Conservation (phyloP, 2,888 invertebrate genomes). For the Catocala sponsa region DNA sequence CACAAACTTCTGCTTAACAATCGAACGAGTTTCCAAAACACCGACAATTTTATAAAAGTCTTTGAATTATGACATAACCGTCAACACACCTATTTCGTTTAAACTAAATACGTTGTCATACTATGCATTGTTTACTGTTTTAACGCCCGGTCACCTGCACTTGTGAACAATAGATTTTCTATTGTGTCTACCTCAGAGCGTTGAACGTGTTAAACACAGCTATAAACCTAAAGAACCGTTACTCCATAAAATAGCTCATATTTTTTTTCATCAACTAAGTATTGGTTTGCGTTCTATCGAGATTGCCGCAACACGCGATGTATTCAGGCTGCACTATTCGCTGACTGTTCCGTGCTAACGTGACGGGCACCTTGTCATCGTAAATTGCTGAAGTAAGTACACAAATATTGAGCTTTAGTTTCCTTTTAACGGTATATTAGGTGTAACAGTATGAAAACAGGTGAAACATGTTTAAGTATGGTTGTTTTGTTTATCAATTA, state of each 20-base stretch:
- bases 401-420: conserved; percentile 7
- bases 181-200: too few species aligned
- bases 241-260: not conserved
- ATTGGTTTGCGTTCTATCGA: conserved; percentile 8
- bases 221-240: not conserved
- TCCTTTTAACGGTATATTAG: not conserved
- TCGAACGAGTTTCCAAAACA: too few species aligned
- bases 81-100: too few species aligned
- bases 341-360: conserved; percentile 13
- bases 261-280: conserved; percentile 9
- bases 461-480: not conserved
- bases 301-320: conserved; percentile 12
- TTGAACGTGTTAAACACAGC: not conserved
- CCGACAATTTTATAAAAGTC: too few species aligned
- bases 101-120: too few species aligned
- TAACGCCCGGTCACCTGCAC: too few species aligned
- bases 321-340: conserved; percentile 6
- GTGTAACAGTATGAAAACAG: not conserved
- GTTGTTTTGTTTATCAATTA: too few species aligned
- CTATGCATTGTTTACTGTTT: too few species aligned
- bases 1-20: too few species aligned
- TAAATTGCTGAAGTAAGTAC: conserved; percentile 16
- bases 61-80: too few species aligned
- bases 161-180: too few species aligned
- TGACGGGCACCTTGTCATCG: conserved; percentile 12